These are phyloP conservation scores for Polylopha cassiicola DNA, from an alignment of 2,888 invertebrate genomes.

Conservation along the genomic window DNA sequence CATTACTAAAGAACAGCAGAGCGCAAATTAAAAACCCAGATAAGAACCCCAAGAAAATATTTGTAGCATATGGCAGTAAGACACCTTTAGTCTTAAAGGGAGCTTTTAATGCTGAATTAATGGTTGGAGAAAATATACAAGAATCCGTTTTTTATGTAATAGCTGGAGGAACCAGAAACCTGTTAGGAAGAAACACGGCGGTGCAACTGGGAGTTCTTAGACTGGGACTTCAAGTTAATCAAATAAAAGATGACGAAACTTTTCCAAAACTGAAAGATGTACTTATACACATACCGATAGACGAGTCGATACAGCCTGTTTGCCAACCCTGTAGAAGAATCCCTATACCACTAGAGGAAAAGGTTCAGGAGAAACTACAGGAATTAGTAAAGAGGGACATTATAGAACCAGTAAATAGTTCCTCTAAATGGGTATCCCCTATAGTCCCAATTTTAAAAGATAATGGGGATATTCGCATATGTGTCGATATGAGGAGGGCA, in stretches of 20 bases:
- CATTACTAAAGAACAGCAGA: not conserved
- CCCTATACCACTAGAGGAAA: not conserved
- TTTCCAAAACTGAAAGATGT: conserved; percentile 1
- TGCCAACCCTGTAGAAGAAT: not conserved
- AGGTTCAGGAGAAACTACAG: not conserved
- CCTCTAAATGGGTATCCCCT: not conserved
- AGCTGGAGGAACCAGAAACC: not conserved
- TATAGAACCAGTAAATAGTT: not conserved
- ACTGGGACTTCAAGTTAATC: not conserved
- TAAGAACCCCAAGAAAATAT: not conserved
- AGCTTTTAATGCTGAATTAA: not conserved
- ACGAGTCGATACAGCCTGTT: not conserved
- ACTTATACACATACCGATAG: not conserved
- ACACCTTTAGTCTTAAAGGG: not conserved
- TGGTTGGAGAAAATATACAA: not conserved
- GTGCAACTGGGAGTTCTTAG: not conserved
- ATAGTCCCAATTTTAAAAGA: conserved; percentile 1
- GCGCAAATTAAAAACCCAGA: not conserved
- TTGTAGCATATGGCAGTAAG: not conserved
- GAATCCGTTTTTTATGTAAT: not conserved
- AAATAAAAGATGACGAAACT: not conserved
- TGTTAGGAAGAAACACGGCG: not conserved
- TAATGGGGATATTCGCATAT: no score
- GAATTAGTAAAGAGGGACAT: not conserved
- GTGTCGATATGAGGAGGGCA: conserved; percentile 1